Conservation (phyloP, 92 coral and sea anemone species). For the Siderastrea radians region DNA sequence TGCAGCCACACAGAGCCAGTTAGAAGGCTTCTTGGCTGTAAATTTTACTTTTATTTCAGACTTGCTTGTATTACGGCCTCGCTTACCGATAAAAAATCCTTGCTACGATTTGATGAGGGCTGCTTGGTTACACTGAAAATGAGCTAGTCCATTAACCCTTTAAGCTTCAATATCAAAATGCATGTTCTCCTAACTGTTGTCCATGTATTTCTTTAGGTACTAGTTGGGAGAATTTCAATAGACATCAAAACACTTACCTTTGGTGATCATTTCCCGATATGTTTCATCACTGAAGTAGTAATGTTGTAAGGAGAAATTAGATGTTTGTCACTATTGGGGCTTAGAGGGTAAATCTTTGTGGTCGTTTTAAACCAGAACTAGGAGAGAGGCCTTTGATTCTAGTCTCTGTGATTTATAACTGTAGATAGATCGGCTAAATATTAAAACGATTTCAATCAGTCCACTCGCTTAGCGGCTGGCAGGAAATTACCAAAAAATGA, state of each 20-base stretch:
- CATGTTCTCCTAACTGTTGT: too few relatives aligned
- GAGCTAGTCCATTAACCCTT: neutral
- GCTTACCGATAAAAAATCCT: neutral
- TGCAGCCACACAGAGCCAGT: neutral
- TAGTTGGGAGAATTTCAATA: too few relatives aligned
- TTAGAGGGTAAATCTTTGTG: too few relatives aligned
- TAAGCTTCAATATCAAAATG: too few relatives aligned
- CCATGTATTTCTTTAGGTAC: too few relatives aligned
- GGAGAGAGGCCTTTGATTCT: too few relatives aligned
- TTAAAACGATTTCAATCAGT: neutral
- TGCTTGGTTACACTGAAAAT: neutral
- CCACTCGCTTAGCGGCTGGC: neutral
- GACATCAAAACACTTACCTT: too few relatives aligned
- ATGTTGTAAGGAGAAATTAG: too few relatives aligned
- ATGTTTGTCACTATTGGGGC: too few relatives aligned
- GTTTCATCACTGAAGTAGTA: too few relatives aligned
- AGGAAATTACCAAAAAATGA: neutral
- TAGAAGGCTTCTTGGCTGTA: slow-evolving; percentile 3
- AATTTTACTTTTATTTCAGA: slow-evolving; percentile 13
- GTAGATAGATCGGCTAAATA: neutral
- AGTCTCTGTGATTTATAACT: neutral
- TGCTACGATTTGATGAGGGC: neutral
- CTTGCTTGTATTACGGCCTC: neutral
- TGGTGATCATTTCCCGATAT: too few relatives aligned
- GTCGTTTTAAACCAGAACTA: too few relatives aligned